Percentiles rank a stretch among this genome's conserved stretches.
Conservation (phyloP, 2,797 vertebrate species). For the Enteromius mattozi region DNA sequence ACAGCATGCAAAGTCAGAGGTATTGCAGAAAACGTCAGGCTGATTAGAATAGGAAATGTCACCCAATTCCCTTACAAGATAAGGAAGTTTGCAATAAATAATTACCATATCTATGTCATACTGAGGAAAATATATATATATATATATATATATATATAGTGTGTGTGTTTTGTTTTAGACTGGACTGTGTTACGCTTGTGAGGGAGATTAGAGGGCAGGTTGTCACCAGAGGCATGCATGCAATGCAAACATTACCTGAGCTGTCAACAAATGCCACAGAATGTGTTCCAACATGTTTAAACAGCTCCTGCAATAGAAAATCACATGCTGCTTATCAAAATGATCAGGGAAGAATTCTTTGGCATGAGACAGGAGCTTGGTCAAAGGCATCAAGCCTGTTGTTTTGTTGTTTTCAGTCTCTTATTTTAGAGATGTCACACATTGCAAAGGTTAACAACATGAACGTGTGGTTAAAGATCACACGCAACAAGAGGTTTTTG, state of each 20-base stretch:
- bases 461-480: not conserved
- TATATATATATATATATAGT: not conserved
- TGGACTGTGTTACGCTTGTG: not conserved
- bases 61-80: not conserved
- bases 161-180: not conserved
- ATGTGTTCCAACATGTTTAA: conserved; percentile 30
- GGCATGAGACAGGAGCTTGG: not conserved
- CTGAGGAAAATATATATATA: not conserved
- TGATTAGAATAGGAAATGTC: not conserved
- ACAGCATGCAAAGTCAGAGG: not conserved
- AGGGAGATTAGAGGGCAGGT: not conserved
- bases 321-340: conserved; percentile 16
- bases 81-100: not conserved
- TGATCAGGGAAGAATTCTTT: not conserved
- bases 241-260: conserved; percentile 16
- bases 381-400: not conserved
- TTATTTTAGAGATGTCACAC: not conserved
- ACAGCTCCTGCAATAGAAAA: not conserved
- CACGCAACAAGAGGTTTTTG: not conserved
- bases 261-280: conserved; percentile 36
- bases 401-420: not conserved
- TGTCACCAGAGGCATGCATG: not conserved
- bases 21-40: not conserved
- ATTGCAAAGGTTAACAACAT: not conserved
- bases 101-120: not conserved